Evolutionary conservation across 1,140 invertebrate genomes (phyloP).

Genomic region (Lepeophtheirus salmonis): DNA sequence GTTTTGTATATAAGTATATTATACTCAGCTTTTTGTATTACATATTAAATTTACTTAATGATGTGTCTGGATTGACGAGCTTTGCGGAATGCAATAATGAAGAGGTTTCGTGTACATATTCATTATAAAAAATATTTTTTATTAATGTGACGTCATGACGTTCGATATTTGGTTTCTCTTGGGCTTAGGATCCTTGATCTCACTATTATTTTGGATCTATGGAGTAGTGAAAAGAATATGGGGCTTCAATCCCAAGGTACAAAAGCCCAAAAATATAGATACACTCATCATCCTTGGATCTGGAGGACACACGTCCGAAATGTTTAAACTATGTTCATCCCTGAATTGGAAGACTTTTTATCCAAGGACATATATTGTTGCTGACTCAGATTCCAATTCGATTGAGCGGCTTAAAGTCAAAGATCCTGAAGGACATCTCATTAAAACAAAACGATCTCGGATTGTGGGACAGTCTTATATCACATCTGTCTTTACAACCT

Average conservation of each 20-base stretch:
- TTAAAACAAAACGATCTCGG: neutral
- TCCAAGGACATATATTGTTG: neutral
- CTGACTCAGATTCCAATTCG: neutral
- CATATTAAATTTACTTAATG: too few relatives aligned
- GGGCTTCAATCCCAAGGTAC: neutral
- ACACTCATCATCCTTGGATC: neutral
- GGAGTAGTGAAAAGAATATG: neutral
- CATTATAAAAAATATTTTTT: neutral
- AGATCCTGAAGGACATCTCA: neutral
- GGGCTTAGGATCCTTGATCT: neutral
- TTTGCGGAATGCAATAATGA: too few relatives aligned
- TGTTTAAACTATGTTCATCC: neutral
- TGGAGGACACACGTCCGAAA: constrained; percentile 1
- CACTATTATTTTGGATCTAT: neutral
- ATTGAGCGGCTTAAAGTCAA: neutral
- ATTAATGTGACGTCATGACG: neutral
- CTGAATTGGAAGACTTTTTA: neutral
- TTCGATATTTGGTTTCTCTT: neutral
- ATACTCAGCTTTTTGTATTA: too few relatives aligned
- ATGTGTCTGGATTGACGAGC: too few relatives aligned
- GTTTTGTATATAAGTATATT: too few relatives aligned
- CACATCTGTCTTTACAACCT: neutral
- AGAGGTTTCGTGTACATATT: neutral
- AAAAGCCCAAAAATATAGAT: neutral
- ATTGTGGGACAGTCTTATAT: neutral